Evolutionary conservation across 2,113 vertebrate genomes (phyloP).

Genomic region (Indri indri): DNA sequence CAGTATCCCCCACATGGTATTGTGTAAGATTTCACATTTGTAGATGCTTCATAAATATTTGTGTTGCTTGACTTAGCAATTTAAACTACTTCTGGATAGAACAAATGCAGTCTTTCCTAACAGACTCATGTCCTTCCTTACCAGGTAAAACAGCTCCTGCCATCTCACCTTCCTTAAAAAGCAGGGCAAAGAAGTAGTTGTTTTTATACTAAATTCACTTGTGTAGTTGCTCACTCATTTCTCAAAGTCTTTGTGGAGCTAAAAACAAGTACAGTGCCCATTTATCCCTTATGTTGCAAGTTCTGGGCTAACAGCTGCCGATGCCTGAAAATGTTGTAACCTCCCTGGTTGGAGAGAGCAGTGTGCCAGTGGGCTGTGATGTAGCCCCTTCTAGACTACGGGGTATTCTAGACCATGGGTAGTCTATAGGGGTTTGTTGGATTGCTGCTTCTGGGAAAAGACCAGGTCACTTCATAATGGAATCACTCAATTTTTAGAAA

Average conservation of each 20-base stretch:
- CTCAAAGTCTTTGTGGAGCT: not conserved
- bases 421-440: not conserved
- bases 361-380: not conserved
- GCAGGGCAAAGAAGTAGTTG: not conserved
- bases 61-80: not conserved
- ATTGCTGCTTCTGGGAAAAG: not conserved
- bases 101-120: not conserved
- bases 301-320: not conserved
- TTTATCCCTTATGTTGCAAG: not conserved
- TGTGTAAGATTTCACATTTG: not conserved
- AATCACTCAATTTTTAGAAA: not conserved
- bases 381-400: not conserved
- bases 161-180: not conserved
- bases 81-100: not conserved
- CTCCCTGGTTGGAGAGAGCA: not conserved
- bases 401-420: no score
- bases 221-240: not conserved
- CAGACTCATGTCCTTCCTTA: not conserved
- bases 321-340: not conserved
- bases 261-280: not conserved
- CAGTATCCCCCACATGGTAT: not conserved
- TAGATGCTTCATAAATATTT: not conserved
- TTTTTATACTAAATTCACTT: not conserved
- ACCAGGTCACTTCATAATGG: not conserved
- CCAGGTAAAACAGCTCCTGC: not conserved